Base-by-base conservation (phyloP, 2,113 vertebrate genomes). In the Embiotoca jacksoni region DNA sequence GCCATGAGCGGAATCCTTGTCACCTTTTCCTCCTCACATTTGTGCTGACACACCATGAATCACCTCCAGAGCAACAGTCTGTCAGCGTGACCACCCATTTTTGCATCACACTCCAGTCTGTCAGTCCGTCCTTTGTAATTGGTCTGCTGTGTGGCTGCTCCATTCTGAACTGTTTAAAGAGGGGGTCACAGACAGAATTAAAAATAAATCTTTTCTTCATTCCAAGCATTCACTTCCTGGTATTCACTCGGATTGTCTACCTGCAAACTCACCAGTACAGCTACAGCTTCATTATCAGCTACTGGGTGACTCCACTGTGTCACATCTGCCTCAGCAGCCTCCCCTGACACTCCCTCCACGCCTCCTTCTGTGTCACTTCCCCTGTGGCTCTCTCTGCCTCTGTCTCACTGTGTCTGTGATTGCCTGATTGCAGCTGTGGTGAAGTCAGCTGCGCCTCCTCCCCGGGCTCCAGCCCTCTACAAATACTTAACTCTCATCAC, bases 1-100 rank as follows among this genome's bases (percentile, higher is more conserved):
- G 74, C 60, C 37, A n/a, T 72, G 44, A 72, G 67, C 54, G 46
- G 35, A 65, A 31, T 13, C 4, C n/a, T 55, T 74, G 60, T 72
- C 65, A 70, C 55, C 68, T 82, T 55, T 23, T 67, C 32, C 31
- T 39, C 37, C 39, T 58, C 7, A 14, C 30, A 57, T 23, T 16
- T 36, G 46, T 44, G 33, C 33, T 23, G n/a, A 74, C 63, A 59
- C 6, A 41, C 33, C 7, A 63, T 55, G 49, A 82, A 71, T 41
- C 14, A 16, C 63, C 44, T 78, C 14, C 66, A 55, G 41, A 56
- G 13, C 37, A 36, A 16, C n/a, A 7, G 2, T 37, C 66, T 36
- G 44, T 72, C 64, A 75, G 11, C 1, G 14, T 30, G 49, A 72
- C 62, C 47, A 62, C 16, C 15, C 52, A 23, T n/a, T 72, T 73